These are phyloP conservation scores for Lanius collurio DNA, from an alignment of 2,113 vertebrate species.

Conservation along the genomic window DNA sequence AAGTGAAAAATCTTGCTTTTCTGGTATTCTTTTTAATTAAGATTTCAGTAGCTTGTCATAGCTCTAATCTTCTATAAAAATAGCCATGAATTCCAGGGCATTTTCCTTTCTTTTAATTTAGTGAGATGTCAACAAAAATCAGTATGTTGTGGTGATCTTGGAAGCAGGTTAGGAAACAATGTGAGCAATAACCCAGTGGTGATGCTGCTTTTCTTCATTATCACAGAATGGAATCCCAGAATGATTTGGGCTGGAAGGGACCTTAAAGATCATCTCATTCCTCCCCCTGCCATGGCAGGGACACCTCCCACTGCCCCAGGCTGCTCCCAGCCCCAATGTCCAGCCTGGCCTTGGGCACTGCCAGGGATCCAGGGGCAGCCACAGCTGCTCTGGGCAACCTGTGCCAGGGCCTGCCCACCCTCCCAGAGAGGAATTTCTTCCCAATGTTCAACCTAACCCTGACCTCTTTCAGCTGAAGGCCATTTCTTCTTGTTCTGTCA, in stretches of 20 bases:
- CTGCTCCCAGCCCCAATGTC: not conserved
- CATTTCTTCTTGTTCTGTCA: not conserved
- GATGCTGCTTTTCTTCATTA: not conserved
- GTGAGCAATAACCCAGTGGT: not conserved
- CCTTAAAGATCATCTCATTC: accelerated
- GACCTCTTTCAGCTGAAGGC: not conserved
- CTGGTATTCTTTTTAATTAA: not conserved
- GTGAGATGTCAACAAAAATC: not conserved
- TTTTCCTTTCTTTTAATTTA: not conserved
- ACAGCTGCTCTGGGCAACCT: not conserved
- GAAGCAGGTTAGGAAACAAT: not conserved
- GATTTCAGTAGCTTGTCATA: not conserved
- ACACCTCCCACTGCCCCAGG: not conserved
- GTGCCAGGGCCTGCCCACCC: not conserved
- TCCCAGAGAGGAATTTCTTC: accelerated
- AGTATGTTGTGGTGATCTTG: not conserved
- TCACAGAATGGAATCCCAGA: not conserved
- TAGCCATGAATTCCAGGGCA: not conserved
- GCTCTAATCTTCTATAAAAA: not conserved
- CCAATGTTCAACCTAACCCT: not conserved
- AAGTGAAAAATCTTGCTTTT: not conserved
- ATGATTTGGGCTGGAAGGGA: not conserved
- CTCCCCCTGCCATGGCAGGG: not conserved
- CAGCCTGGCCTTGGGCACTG: not conserved
- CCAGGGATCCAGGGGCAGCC: not conserved